Conservation (phyloP, 1,140 invertebrate genomes). For the Plectrocnemia conspersa region DNA sequence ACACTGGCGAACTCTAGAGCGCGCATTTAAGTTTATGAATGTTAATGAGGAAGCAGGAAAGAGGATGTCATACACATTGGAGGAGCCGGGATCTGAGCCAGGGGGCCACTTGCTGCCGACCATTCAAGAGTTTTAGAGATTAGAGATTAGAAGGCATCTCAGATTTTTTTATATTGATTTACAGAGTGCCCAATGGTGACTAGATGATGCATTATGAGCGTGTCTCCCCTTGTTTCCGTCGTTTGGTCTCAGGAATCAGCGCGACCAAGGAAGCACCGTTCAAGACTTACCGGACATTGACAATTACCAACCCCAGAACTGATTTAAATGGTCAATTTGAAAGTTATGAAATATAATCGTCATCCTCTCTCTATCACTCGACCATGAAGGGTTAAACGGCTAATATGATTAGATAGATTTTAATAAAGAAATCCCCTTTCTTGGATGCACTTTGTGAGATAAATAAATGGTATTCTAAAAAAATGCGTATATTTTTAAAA, state of each 20-base stretch:
- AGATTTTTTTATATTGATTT: conserved; percentile 6
- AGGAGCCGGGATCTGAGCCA: conserved; percentile 26
- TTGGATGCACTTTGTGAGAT: no score
- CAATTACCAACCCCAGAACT: conserved; percentile 30
- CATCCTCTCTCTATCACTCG: no score
- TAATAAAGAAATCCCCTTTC: no score
- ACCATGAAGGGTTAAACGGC: conserved; percentile 10
- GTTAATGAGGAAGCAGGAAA: conserved; percentile 37
- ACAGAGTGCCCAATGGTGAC: background rate
- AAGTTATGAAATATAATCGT: conserved; percentile 19
- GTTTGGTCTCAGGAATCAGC: conserved; percentile 15
- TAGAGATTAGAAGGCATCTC: background rate
- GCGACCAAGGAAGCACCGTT: conserved; percentile 20
- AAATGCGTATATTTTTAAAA: no score
- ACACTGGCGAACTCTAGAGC: conserved; percentile 34
- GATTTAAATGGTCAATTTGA: conserved; percentile 24
- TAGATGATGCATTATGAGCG: background rate
- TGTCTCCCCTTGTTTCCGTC: background rate
- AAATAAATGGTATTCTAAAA: background rate
- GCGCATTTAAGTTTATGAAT: conserved; percentile 37
- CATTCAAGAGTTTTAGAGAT: background rate
- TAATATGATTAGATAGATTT: no score
- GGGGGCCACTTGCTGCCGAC: conserved; percentile 22
- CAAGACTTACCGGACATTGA: conserved; percentile 32
- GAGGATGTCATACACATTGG: conserved; percentile 36